Evolutionary conservation across 2,797 vertebrate genomes (phyloP).

Genomic region (Phoeniculus purpureus): DNA sequence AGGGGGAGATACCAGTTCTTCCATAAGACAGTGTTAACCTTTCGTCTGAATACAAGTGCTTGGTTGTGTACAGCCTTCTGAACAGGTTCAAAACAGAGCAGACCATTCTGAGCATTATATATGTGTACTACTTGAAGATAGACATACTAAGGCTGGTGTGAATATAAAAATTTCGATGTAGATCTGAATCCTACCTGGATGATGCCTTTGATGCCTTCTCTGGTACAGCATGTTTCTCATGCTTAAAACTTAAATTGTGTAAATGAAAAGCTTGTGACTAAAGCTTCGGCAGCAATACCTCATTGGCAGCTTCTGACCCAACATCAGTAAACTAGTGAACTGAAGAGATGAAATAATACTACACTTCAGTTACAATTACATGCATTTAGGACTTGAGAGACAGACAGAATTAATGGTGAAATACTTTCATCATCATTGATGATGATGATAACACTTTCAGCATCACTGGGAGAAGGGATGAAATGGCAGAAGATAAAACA

Average conservation of each 20-base stretch:
- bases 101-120: neutral
- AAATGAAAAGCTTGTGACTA: neutral
- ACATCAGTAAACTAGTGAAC: neutral
- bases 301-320: neutral
- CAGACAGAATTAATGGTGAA: neutral
- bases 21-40: neutral
- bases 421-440: no score
- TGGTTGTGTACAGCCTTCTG: neutral
- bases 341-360: neutral
- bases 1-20: neutral
- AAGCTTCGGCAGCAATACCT: neutral
- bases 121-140: neutral
- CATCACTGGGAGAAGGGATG: neutral
- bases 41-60: neutral
- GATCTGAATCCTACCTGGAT: neutral
- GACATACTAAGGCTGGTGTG: neutral
- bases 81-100: neutral
- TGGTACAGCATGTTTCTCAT: neutral
- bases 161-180: neutral
- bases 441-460: neutral
- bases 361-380: neutral
- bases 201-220: neutral
- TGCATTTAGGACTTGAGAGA: neutral
- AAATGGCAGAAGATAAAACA: neutral
- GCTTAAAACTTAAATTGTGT: neutral